Evolutionary conservation across 92 coral and sea anemone species (phyloP).

Genomic region (Anthopleura xanthogrammica): DNA sequence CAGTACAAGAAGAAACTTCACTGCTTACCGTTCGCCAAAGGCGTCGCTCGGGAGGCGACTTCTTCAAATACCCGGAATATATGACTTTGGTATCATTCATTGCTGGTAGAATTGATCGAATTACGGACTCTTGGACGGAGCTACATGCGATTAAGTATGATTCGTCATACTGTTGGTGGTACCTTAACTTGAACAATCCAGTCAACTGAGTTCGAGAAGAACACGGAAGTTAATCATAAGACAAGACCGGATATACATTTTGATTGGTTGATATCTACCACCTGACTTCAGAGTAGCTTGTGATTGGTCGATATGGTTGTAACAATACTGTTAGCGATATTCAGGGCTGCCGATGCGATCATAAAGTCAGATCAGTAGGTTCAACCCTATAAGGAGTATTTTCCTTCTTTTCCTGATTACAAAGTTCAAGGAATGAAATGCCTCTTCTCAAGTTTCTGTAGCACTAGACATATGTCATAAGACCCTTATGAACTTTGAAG

Average conservation of each 20-base stretch:
- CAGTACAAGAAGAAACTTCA: background rate
- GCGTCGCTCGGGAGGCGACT: conserved; percentile 65
- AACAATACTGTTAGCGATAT: conserved; percentile 19
- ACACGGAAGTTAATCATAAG: conserved; percentile 13
- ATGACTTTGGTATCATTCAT: conserved; percentile 34
- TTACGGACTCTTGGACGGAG: background rate
- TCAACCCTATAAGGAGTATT: conserved; percentile 4
- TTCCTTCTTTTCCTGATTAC: background rate
- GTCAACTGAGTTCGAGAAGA: background rate
- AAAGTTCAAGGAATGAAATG: background rate
- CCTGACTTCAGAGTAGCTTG: background rate
- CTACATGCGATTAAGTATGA: background rate
- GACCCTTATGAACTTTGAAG: background rate
- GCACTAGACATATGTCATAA: background rate
- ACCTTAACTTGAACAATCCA: background rate
- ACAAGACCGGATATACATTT: conserved; percentile 12
- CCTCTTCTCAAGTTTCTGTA: background rate
- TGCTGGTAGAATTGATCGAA: background rate
- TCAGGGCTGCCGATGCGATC: background rate
- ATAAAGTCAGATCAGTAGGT: background rate
- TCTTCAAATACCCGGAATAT: conserved; percentile 49
- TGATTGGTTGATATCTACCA: conserved; percentile 14
- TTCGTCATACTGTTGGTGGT: conserved; percentile 2
- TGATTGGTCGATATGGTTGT: conserved; percentile 16
- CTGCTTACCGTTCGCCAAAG: conserved; percentile 38